Evolutionary conservation across 2,797 vertebrate genomes (phyloP).

Genomic region (Phataginus tetradactyla): DNA sequence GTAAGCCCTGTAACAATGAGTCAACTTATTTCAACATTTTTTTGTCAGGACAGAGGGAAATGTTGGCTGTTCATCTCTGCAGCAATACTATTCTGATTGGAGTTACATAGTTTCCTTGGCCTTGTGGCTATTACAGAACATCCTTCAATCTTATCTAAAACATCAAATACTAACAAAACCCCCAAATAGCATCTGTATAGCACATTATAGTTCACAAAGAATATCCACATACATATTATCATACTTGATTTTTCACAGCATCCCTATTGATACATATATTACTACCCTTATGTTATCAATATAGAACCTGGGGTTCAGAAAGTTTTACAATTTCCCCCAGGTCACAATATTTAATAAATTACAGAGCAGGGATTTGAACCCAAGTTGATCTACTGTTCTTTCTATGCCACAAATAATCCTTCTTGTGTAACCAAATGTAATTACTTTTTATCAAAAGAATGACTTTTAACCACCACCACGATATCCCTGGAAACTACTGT

Average conservation of each 20-base stretch:
- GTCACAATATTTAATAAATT: conserved; percentile 50
- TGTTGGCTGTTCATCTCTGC: neutral
- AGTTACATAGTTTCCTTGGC: neutral
- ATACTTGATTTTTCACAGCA: conserved; percentile 34
- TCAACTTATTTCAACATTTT: conserved; percentile 31
- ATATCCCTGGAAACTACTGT: conserved; percentile 53
- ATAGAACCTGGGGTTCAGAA: neutral
- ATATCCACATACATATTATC: neutral
- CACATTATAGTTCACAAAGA: neutral
- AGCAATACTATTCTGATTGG: neutral
- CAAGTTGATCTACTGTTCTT: neutral
- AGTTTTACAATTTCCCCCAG: conserved; percentile 1
- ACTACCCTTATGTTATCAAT: conserved; percentile 42
- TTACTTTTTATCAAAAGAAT: conserved; percentile 62
- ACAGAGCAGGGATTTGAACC: conserved; percentile 19
- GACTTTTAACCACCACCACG: conserved; percentile 33
- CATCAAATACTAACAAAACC: conserved; percentile 33
- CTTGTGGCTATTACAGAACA: neutral
- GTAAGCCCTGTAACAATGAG: conserved; percentile 9
- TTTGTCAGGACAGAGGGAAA: conserved; percentile 43
- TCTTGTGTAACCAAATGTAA: conserved; percentile 34
- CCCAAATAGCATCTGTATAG: neutral
- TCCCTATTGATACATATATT: neutral
- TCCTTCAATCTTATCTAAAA: conserved; percentile 42
- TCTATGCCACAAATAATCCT: conserved; percentile 49